These are phyloP conservation scores for Torymus texanus DNA, from an alignment of 2,888 invertebrate species.

Conservation along the genomic window DNA sequence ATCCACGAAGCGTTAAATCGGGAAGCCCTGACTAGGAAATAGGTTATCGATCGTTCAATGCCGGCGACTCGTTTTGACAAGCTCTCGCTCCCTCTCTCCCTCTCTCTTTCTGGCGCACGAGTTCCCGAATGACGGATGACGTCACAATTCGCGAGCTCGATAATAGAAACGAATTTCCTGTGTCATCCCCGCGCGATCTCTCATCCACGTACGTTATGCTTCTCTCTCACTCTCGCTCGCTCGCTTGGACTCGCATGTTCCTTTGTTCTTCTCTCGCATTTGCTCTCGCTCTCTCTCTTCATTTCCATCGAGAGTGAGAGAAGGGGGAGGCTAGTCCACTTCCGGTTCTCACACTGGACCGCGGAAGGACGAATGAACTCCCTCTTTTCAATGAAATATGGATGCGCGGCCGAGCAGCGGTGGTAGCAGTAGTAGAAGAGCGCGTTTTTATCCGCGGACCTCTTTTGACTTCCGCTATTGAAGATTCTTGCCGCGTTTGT, in stretches of 20 bases:
- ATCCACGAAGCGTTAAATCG: slow-evolving; percentile 65
- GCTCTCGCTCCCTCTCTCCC: slow-evolving; percentile 46
- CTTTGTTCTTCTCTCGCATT: slow-evolving; percentile 14
- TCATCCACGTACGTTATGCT: neutral
- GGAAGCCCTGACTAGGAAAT: slow-evolving; percentile 69
- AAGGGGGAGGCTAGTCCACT: slow-evolving; percentile 43
- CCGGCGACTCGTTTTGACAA: slow-evolving; percentile 61
- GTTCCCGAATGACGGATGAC: slow-evolving; percentile 60
- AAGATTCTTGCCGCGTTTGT: slow-evolving; percentile 12
- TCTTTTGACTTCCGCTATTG: slow-evolving; percentile 27
- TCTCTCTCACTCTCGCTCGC: neutral
- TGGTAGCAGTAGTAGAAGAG: neutral
- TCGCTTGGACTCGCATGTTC: neutral
- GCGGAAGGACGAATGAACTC: slow-evolving; percentile 53
- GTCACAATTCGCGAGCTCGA: slow-evolving; percentile 65
- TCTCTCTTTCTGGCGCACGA: neutral
- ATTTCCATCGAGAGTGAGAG: slow-evolving; percentile 5
- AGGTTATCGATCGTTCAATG: slow-evolving; percentile 70
- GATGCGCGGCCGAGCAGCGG: neutral
- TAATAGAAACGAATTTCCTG: slow-evolving; percentile 70
- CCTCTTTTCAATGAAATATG: slow-evolving; percentile 48
- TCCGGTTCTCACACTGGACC: slow-evolving; percentile 60
- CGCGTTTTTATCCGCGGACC: slow-evolving; percentile 7
- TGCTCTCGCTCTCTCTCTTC: slow-evolving; percentile 8
- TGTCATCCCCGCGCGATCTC: slow-evolving; percentile 58